Evolutionary conservation across 2,888 invertebrate genomes (phyloP), one percentile per base, ranked within the genome.

Genomic region (Spodoptera littoralis): DNA sequence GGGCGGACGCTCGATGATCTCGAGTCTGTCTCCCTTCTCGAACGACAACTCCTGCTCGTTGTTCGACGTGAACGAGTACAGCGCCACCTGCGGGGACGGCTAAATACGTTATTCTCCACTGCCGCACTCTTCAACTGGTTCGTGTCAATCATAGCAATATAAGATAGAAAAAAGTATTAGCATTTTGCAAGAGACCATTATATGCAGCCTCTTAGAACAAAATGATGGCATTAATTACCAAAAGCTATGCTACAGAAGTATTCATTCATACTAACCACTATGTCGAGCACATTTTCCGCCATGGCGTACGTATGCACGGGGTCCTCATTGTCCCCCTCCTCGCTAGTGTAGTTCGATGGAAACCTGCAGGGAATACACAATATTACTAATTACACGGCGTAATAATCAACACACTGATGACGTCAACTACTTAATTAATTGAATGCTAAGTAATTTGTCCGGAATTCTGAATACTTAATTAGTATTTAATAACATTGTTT

Each of bases 281-380:
- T 98, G 88, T 99, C 99, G 58, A 99, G 95, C n/a, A 98, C 98
- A 87, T 98, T 98, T 88, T 98, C 98, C 3, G 98, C 98, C 98
- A 98, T 98, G 60, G 98, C 98, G 86, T 98, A 98, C 18, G 98
- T 98, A 86, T 98, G 98, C 46, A 98, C 96, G 46, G 98, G 97
- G 83, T 98, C 98, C 82, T 98, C 98, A 42, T 96, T 96, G 88
- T 98, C 98, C 79, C 97, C 97, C 87, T 98, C 98, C 90, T 98
- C 98, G 86, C 98, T 98, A 70, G 99, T 99, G 93, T 99, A 99
- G 94, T 99, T 99, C 56, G 99, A 99, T 11, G 99, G 99, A 90
- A 99, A 99, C 99, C 99, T 99, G 81, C 8, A 11, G 11, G 2
- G 5, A 57, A 57, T n/a, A 36, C 36, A 36, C 36, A 36, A 9